Evolutionary conservation across 2,797 vertebrate species (phyloP).

Genomic region (Rhincodon typus): DNA sequence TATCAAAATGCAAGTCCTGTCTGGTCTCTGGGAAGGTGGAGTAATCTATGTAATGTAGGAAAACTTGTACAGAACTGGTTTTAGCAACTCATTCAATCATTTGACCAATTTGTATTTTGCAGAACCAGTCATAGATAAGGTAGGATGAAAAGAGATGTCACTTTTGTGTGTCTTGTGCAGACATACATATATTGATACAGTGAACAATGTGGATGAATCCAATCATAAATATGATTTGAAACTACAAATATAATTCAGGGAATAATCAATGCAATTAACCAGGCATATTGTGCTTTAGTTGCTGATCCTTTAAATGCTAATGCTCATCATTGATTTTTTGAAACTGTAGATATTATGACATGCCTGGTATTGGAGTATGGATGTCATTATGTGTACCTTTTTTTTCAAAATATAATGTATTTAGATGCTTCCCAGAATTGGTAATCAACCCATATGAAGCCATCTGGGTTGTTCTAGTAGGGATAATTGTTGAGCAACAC

Average conservation of each 20-base stretch:
- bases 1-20: no score
- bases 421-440: background rate
- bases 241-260: background rate
- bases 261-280: background rate
- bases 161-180: no score
- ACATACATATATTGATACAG: no score
- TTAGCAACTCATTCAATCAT: no score
- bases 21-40: no score
- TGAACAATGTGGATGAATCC: no score
- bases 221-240: background rate
- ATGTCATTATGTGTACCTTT: background rate
- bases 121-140: no score
- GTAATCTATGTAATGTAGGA: no score
- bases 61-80: no score
- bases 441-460: background rate
- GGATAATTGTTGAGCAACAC: background rate
- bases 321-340: background rate
- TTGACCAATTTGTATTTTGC: no score
- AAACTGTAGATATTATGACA: background rate
- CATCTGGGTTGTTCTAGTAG: background rate
- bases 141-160: no score
- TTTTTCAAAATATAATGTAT: background rate
- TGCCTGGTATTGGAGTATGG: background rate
- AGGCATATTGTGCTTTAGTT: background rate
- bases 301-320: background rate